Evolutionary conservation across 92 coral and sea anemone species (phyloP), one percentile per base, ranked within the genome.

Genomic region (Phymanthus crucifer): DNA sequence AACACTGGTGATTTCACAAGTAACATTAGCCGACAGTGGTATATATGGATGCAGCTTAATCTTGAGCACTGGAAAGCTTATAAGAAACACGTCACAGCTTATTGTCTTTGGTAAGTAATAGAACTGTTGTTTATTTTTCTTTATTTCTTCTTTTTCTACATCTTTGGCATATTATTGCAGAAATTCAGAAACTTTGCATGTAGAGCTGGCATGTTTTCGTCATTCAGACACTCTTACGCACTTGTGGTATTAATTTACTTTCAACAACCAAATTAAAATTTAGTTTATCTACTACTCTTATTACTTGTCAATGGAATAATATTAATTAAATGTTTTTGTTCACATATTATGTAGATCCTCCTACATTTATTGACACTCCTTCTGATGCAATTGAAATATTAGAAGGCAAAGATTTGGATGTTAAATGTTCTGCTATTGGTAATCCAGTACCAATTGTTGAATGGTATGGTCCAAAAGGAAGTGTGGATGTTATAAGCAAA

Each of bases 21-120:
- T 65, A 9, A 77, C 34, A 24, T n/a, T 23, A 23, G 57, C 45
- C 14, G 81, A 77, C 27, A 64, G 40, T 64, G 81, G 71, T 18
- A 77, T 33, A 61, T 77, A 65, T 77, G 81, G 81, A 35, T 77
- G 81, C 40, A 77, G 72, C 6, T 65, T 77, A 10, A 32, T 23
- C 33, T 70, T 77, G 11, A 40, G 18, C 10, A 33, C 68, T 35
- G 54, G 81, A 29, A n/a, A 7, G 40, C 34, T 23, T 26, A 5
- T 77, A 29, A 61, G 58, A n/a, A 77, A 70, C 38, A 69, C 72
- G 3, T 26, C 72, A 19, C 36, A 77, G n/a, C 81, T 77, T 21
- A 40, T 58, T 77, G 56, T 77, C 6, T 37, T 50, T 18, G 81
- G 81, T 77, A 65, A 61, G 35, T 76, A 73, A 32, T 45, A 16